Percentiles rank a stretch among this genome's conserved stretches.
phyloP scores from a whole-genome alignment of 2,797 vertebrate genomes.

The Manis javanica region DNA sequence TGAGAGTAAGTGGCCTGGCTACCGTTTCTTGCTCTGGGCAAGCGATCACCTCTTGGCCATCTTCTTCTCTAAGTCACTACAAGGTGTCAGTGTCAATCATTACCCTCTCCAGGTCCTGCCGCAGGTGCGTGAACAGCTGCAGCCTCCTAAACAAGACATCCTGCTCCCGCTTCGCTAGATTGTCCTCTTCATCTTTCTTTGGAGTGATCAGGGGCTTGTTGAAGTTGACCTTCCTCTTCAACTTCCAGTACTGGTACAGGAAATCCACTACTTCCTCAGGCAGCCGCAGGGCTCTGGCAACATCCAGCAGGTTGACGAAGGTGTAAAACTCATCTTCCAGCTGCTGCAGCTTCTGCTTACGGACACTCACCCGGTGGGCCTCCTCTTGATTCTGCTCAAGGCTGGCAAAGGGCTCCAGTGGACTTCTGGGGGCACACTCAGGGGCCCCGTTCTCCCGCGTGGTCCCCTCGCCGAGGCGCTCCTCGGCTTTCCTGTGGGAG shows the following conservation, averaged over 20 bases:
- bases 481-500: slow-evolving; percentile 83
- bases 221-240: slow-evolving; percentile 96
- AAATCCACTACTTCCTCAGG: slow-evolving; percentile 92
- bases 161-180: slow-evolving; percentile 95
- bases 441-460: slow-evolving; percentile 83
- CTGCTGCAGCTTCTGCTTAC: slow-evolving; percentile 96
- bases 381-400: slow-evolving; percentile 89
- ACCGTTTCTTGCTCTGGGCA: slow-evolving; percentile 52
- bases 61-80: slow-evolving; percentile 78
- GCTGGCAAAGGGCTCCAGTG: slow-evolving; percentile 80
- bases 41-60: slow-evolving; percentile 53
- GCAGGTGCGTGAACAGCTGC: slow-evolving; percentile 97
- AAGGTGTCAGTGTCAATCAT: slow-evolving; percentile 80
- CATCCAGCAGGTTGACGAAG: slow-evolving; percentile 92
- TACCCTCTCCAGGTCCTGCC: slow-evolving; percentile 99
- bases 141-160: slow-evolving; percentile 95
- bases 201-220: slow-evolving; percentile 97
- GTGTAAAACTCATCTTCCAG: slow-evolving; percentile 96
- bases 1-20: slow-evolving; percentile 63
- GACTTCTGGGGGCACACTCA: slow-evolving; percentile 75
- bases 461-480: slow-evolving; percentile 76
- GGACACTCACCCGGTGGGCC: slow-evolving; percentile 91
- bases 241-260: slow-evolving; percentile 98
- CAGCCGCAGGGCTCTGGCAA: slow-evolving; percentile 90
- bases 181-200: slow-evolving; percentile 97